Percentiles rank a stretch among this genome's conserved stretches.
These are phyloP conservation scores for Colostygia pectinataria DNA, from an alignment of 2,888 invertebrate species.

Conservation along the genomic window DNA sequence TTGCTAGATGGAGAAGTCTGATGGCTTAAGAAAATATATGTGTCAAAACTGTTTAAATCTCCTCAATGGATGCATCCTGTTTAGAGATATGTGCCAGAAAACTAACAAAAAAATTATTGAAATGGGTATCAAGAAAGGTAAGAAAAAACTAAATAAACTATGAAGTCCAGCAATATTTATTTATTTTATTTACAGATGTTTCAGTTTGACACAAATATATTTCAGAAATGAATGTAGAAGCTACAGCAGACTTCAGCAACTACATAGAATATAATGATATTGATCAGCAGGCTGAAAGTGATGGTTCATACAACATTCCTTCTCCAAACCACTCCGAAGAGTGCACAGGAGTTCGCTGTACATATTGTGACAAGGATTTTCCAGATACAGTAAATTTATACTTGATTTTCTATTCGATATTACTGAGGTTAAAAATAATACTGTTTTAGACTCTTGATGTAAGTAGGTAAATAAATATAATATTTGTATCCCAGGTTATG, in stretches of 20 bases:
- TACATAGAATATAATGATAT: slow-evolving; percentile 32
- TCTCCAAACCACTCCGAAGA: slow-evolving; percentile 60
- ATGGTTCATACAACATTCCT: slow-evolving; percentile 58
- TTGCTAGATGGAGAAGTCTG: slow-evolving; percentile 58
- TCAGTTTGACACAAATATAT: neutral
- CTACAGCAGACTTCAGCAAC: slow-evolving; percentile 35
- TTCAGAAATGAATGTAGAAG: slow-evolving; percentile 34
- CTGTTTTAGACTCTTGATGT: too few species aligned
- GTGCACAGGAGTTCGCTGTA: slow-evolving; percentile 51
- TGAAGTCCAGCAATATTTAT: too few species aligned
- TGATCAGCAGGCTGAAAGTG: slow-evolving; percentile 46
- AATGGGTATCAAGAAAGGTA: slow-evolving; percentile 64
- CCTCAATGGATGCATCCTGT: slow-evolving; percentile 70
- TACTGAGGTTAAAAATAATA: too few species aligned
- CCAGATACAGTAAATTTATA: slow-evolving; percentile 50
- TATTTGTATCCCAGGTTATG: too few species aligned
- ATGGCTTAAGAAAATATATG: slow-evolving; percentile 61
- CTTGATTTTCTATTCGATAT: too few species aligned
- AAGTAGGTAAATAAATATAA: too few species aligned
- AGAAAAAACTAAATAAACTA: too few species aligned
- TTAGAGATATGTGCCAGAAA: slow-evolving; percentile 67
- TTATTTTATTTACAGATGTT: too few species aligned
- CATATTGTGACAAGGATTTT: slow-evolving; percentile 57
- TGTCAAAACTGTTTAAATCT: slow-evolving; percentile 68
- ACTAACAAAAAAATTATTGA: slow-evolving; percentile 55